Base-by-base conservation (phyloP, 2,113 vertebrate genomes). In the Hippocampus guttulatus region DNA sequence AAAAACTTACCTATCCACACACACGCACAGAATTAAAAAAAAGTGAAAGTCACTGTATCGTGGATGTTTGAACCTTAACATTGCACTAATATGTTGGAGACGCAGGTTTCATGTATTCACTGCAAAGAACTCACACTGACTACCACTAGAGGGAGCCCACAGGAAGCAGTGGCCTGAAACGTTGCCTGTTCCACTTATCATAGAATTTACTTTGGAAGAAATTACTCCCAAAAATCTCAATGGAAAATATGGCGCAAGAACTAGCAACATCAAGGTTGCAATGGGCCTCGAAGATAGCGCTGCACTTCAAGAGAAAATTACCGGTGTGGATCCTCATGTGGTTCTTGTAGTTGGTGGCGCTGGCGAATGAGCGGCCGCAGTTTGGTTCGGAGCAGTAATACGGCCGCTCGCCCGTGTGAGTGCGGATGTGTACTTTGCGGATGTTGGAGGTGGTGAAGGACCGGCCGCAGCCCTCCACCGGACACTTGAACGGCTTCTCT, bases 401-500 rank as follows among this genome's bases (percentile, higher is more conserved):
- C 0, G 97, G 97, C 78, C 97, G 91, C 91, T 99, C 97, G 0
- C 97, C 97, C 0, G 97, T 99, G 75, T 99, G 97, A 38, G 97
- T 99, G 66, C 97, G 94, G 89, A 99, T 96, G 83, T 99, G 97
- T 75, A 99, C 97, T 82, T 99, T 99, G 64, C 97, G 95, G 81
- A 99, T 99, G 89, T 99, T 99, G 68, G 97, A 98, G 55, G 97
- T 99, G 83, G 97, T 99, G 79, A 99, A 99, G 2, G 97, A 99
- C 51, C 97, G 92, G 78, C 96, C 97, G 6, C 97, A 99, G 79
- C 96, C 95, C 86, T 98, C 97, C 40, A 97, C 93, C 0, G 96
- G 96, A 87, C 97, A 99, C 79, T 97, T 98, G 81, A 99, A 99
- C 23, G 97, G 97, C 69, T 97, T 95, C 88, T 99, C 97, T 71